A percentile compares a stretch with the other conserved stretches of the same genome.
Conservation (phyloP, 2,888 invertebrate species). For the Silvanus unidentatus region DNA sequence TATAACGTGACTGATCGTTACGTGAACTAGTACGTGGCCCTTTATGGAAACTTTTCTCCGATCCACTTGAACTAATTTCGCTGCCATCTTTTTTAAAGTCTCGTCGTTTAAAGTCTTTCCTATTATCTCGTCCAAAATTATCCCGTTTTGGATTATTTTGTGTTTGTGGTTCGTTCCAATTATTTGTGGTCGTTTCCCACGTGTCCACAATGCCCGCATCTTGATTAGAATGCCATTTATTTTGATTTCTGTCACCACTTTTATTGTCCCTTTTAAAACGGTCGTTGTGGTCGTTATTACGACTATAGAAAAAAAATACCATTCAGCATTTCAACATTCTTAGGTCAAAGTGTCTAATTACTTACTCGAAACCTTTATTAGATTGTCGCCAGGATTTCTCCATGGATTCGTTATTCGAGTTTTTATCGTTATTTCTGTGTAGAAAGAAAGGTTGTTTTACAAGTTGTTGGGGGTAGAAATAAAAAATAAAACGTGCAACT, state of each 20-base stretch:
- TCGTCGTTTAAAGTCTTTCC: neutral
- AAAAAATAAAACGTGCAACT: neutral
- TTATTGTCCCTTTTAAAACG: neutral
- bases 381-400: slow-evolving; percentile 29
- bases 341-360: slow-evolving; percentile 8
- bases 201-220: neutral
- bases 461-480: too few relatives aligned
- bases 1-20: slow-evolving; percentile 17
- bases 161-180: neutral
- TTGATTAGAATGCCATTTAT: neutral
- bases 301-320: neutral
- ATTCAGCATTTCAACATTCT: neutral
- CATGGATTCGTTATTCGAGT: slow-evolving; percentile 29
- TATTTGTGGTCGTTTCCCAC: neutral
- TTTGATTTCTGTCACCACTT: neutral
- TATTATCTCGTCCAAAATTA: neutral
- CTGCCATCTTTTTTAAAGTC: slow-evolving; percentile 28
- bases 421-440: slow-evolving; percentile 23
- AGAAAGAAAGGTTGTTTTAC: slow-evolving; percentile 2
- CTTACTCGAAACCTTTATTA: slow-evolving; percentile 32
- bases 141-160: neutral
- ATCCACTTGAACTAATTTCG: slow-evolving; percentile 37
- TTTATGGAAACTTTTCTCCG: slow-evolving; percentile 35
- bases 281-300: neutral
- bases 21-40: slow-evolving; percentile 29